Conservation (phyloP, 2,797 vertebrate species). For the Decapterus maruadsi region DNA sequence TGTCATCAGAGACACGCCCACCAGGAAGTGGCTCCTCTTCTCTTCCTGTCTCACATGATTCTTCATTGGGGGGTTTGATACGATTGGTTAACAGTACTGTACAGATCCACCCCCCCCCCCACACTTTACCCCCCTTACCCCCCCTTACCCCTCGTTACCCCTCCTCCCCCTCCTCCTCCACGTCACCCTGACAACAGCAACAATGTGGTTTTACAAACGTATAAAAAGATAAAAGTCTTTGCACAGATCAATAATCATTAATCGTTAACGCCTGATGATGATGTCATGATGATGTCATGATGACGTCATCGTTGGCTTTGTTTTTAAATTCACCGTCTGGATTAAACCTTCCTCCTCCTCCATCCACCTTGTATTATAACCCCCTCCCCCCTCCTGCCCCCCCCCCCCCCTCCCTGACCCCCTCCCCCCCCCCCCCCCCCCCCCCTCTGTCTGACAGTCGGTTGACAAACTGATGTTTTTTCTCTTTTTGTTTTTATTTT, state of each 20-base stretch:
- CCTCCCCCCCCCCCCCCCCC: too few species aligned
- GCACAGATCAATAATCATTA: constrained; percentile 58
- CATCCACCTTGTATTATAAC: constrained; percentile 57
- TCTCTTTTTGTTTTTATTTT: constrained; percentile 16
- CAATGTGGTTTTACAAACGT: constrained; percentile 70
- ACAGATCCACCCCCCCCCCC: constrained; percentile 67
- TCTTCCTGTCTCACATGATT: constrained; percentile 75
- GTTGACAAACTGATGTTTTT: constrained; percentile 20
- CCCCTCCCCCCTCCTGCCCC: constrained; percentile 43
- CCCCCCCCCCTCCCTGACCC: too few species aligned
- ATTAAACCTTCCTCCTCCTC: background rate
- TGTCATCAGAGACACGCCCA: constrained; percentile 77
- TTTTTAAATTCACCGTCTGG: constrained; percentile 48
- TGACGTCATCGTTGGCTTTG: constrained; percentile 59
- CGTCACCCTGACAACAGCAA: constrained; percentile 55
- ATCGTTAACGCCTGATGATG: constrained; percentile 77
- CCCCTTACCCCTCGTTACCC: too few species aligned
- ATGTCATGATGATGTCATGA: too few species aligned
- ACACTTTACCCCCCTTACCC: too few species aligned
- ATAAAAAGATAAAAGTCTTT: constrained; percentile 68
- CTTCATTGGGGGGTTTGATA: constrained; percentile 76
- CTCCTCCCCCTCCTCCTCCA: too few species aligned
- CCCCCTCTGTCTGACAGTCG: constrained; percentile 53
- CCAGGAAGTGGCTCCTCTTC: constrained; percentile 71
- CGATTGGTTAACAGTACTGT: constrained; percentile 83